phyloP scores from a whole-genome alignment of 2,113 vertebrate species.

The Probosciger aterrimus region DNA sequence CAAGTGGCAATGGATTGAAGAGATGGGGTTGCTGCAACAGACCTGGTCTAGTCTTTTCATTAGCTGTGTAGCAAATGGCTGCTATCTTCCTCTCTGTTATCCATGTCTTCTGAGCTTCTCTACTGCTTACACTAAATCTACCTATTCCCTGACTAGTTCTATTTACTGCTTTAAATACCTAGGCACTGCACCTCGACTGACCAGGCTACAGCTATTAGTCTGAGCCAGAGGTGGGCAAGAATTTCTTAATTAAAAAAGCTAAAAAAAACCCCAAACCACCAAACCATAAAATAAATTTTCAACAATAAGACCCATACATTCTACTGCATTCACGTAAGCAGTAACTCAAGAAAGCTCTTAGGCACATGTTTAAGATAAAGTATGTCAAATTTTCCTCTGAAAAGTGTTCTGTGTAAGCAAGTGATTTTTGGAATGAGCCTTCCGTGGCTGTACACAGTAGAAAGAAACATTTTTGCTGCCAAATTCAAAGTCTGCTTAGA shows the following conservation, averaged over 20 bases:
- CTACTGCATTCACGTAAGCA: background rate
- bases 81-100: background rate
- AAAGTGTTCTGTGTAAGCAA: background rate
- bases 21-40: background rate
- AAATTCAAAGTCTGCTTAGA: background rate
- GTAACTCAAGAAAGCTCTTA: background rate
- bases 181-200: accelerated
- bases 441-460: background rate
- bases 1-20: background rate
- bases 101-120: background rate
- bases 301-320: background rate
- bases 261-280: background rate
- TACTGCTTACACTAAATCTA: background rate
- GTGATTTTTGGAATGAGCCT: background rate
- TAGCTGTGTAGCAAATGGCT: background rate
- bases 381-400: background rate
- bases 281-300: background rate
- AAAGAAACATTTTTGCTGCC: background rate
- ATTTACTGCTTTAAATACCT: background rate
- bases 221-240: background rate
- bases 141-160: background rate
- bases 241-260: background rate
- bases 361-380: background rate
- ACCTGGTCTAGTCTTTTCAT: background rate
- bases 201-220: background rate